phyloP scores from a whole-genome alignment of 2,797 vertebrate genomes.

The Leuciscus waleckii region DNA sequence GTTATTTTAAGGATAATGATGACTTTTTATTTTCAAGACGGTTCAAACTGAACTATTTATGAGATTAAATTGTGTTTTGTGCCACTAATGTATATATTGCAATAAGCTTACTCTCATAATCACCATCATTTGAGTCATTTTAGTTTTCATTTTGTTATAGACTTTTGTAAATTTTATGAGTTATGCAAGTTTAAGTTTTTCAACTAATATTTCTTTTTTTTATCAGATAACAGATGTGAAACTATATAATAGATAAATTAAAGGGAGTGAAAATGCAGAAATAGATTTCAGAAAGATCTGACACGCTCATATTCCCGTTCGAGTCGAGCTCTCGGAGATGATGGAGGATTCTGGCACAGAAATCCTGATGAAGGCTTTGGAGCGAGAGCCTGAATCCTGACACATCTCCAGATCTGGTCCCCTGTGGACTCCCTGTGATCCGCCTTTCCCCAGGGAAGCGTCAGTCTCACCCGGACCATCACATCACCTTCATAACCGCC shows the following conservation, averaged over 20 bases:
- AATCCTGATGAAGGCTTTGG: conserved; percentile 49
- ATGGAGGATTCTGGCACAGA: conserved; percentile 38
- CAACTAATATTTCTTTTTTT: too few relatives aligned
- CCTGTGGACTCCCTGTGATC: conserved; percentile 58
- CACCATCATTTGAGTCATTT: background rate
- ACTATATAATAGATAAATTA: background rate
- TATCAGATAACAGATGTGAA: background rate
- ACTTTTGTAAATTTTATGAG: background rate
- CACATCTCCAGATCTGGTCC: conserved; percentile 56
- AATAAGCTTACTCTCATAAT: background rate
- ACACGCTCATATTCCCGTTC: conserved; percentile 22
- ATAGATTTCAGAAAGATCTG: background rate
- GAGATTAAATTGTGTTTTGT: background rate
- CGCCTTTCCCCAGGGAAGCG: conserved; percentile 23
- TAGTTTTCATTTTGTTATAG: background rate
- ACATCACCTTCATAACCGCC: conserved; percentile 54
- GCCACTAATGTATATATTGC: too few relatives aligned
- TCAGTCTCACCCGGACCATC: conserved; percentile 52
- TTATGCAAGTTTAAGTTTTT: too few relatives aligned
- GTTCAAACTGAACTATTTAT: background rate
- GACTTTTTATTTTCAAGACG: background rate
- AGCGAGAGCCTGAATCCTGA: conserved; percentile 48
- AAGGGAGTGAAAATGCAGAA: background rate
- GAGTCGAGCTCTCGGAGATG: conserved; percentile 30
- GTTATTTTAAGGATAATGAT: background rate